Evolutionary conservation across 2,113 vertebrate species (phyloP).

Genomic region (Gavia stellata): DNA sequence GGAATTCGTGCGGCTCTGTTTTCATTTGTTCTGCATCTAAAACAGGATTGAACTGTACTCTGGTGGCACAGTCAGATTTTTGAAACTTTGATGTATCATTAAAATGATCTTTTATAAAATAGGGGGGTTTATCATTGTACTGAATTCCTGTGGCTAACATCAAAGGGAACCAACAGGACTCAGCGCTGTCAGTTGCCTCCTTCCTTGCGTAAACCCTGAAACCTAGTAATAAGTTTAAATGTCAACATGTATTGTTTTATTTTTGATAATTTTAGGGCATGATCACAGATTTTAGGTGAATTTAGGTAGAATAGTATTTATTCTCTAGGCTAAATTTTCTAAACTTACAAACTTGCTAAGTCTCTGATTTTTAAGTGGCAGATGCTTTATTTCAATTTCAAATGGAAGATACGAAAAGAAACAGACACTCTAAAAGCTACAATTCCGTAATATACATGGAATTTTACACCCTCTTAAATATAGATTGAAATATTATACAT

Average conservation of each 20-base stretch:
- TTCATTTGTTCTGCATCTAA: background rate
- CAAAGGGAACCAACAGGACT: background rate
- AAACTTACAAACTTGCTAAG: background rate
- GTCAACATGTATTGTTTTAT: rapidly evolving
- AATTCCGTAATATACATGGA: background rate
- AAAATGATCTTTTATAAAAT: background rate
- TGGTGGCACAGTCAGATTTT: background rate
- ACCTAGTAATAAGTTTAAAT: background rate
- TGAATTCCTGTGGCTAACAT: background rate
- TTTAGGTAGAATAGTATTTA: background rate
- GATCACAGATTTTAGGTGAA: background rate
- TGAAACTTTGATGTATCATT: background rate
- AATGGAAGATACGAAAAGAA: background rate
- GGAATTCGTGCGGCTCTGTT: rapidly evolving
- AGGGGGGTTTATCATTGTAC: rapidly evolving
- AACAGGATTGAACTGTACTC: background rate
- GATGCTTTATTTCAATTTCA: background rate
- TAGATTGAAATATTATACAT: background rate
- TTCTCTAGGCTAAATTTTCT: background rate
- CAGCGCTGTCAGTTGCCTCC: background rate
- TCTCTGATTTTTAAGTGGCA: background rate
- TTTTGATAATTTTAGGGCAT: background rate
- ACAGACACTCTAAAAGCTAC: background rate
- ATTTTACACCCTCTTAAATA: background rate
- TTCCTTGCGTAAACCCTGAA: background rate